Conservation (phyloP, 2,113 vertebrate genomes). For the Phrynosoma blainvillii region DNA sequence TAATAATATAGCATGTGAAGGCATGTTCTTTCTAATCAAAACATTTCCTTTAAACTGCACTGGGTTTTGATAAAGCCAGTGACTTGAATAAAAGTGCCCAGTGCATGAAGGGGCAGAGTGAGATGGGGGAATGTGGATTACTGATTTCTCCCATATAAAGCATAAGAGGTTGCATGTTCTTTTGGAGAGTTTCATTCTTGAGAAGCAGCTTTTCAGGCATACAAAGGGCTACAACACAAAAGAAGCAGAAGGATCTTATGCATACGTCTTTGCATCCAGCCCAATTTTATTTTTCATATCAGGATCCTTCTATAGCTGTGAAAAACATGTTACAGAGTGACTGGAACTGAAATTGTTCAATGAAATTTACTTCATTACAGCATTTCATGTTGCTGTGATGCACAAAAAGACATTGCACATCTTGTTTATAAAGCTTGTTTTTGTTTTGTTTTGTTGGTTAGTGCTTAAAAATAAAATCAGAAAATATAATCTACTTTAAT, state of each 20-base stretch:
- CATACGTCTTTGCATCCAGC: not conserved
- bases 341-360: not conserved
- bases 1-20: not conserved
- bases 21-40: not conserved
- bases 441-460: not conserved
- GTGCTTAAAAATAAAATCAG: slow-evolving; percentile 13
- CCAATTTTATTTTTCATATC: not conserved
- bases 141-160: not conserved
- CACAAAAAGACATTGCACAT: not conserved
- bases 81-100: not conserved
- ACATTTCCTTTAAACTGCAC: not conserved
- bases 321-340: not conserved
- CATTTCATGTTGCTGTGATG: not conserved
- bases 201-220: not conserved
- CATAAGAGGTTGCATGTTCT: not conserved
- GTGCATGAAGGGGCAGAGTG: not conserved
- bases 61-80: not conserved
- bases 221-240: not conserved
- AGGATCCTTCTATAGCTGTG: not conserved
- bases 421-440: too few species aligned
- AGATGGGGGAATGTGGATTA: too few species aligned
- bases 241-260: not conserved
- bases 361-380: not conserved
- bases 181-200: not conserved
- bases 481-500: slow-evolving; percentile 25